Evolutionary conservation across 2,113 vertebrate genomes (phyloP).

Genomic region (Heliornis fulica): DNA sequence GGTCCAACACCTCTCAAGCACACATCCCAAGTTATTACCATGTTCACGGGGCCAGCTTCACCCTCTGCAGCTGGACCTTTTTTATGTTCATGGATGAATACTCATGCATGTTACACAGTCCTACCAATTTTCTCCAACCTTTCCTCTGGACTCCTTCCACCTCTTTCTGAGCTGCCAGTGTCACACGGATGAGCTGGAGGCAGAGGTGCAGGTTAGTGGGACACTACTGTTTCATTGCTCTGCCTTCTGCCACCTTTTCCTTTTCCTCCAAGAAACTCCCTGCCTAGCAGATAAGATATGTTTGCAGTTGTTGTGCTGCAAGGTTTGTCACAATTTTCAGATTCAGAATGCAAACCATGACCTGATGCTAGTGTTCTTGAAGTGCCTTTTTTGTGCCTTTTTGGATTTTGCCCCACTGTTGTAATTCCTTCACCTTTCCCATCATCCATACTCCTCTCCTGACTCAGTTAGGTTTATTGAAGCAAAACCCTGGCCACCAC

Average conservation of each 20-base stretch:
- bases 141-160: background rate
- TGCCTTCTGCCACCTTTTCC: background rate
- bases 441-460: background rate
- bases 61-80: background rate
- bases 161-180: background rate
- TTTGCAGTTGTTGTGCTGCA: background rate
- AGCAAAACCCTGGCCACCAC: background rate
- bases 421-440: background rate
- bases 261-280: background rate
- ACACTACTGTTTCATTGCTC: background rate
- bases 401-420: rapidly evolving
- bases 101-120: rapidly evolving
- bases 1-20: background rate
- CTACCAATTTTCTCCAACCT: background rate
- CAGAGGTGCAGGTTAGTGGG: background rate
- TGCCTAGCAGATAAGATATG: background rate
- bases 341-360: background rate
- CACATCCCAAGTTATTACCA: background rate
- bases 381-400: background rate
- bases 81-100: background rate
- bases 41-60: background rate
- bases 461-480: background rate
- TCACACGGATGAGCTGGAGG: background rate
- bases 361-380: background rate
- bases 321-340: background rate